phyloP scores from a whole-genome alignment of 2,113 vertebrate genomes.

The Aix galericulata region DNA sequence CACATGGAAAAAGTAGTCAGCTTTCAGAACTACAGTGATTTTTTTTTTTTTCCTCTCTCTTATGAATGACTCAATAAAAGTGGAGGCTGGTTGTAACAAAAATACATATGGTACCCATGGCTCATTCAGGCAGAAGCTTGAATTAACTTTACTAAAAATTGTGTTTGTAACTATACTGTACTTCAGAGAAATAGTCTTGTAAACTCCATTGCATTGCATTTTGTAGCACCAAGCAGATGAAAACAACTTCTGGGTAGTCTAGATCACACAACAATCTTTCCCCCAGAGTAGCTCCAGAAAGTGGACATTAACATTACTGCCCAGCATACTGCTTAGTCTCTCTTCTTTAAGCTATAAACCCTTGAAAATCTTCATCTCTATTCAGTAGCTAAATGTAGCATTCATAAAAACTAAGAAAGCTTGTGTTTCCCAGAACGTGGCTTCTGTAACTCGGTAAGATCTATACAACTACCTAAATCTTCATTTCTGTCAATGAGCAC shows the following conservation, averaged over 20 bases:
- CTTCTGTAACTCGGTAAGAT: background rate
- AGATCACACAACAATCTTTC: background rate
- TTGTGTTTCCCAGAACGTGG: background rate
- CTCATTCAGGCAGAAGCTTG: constrained; percentile 49
- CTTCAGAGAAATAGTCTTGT: background rate
- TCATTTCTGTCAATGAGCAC: background rate
- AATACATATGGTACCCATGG: constrained; percentile 54
- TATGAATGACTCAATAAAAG: constrained; percentile 43
- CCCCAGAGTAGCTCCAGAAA: background rate
- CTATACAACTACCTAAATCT: background rate
- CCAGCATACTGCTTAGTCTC: background rate
- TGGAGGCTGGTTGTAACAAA: constrained; percentile 61
- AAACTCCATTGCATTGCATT: background rate
- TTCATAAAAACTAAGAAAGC: background rate
- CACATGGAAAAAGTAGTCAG: background rate
- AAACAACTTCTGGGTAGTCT: background rate
- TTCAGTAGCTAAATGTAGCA: background rate
- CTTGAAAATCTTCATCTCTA: background rate
- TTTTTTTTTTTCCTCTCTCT: background rate
- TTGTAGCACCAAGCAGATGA: background rate
- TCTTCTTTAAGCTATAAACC: background rate
- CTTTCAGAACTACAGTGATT: constrained; percentile 8
- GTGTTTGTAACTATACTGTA: background rate
- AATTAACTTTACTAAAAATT: constrained; percentile 51
- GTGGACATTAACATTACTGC: background rate